phyloP scores from a whole-genome alignment of 2,888 invertebrate genomes.

The Camptogramma bilineatum region DNA sequence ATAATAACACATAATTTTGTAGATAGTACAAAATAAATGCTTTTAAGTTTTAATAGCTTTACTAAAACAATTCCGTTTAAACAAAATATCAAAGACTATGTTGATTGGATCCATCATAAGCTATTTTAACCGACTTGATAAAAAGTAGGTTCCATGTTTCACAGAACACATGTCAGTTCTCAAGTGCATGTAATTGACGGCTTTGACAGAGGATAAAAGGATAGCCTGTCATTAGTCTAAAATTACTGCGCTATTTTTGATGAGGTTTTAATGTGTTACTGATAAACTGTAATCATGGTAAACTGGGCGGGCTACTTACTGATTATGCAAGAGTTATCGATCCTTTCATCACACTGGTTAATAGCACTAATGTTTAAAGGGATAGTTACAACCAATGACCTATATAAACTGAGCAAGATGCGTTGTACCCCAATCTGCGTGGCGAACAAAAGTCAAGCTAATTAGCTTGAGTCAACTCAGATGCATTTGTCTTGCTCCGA shows the following conservation, averaged over 20 bases:
- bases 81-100: background rate
- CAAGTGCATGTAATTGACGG: conserved; percentile 13
- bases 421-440: too few relatives aligned
- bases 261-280: conserved; percentile 19
- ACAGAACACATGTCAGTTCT: conserved; percentile 10
- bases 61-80: too few relatives aligned
- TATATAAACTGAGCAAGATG: too few relatives aligned
- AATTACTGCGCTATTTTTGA: conserved; percentile 18
- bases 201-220: conserved; percentile 9
- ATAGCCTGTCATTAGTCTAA: conserved; percentile 16
- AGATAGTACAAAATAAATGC: too few relatives aligned
- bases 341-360: background rate
- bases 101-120: conserved; percentile 3
- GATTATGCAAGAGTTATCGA: background rate
- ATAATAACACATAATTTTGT: too few relatives aligned
- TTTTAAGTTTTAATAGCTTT: too few relatives aligned
- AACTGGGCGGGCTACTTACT: background rate
- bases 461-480: too few relatives aligned
- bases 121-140: conserved; percentile 1
- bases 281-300: conserved; percentile 12
- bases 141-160: background rate
- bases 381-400: too few relatives aligned
- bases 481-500: too few relatives aligned
- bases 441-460: too few relatives aligned
- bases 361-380: too few relatives aligned